Base-by-base conservation (phyloP, 2,888 invertebrate genomes). In the Ectemnius cavifrons region DNA sequence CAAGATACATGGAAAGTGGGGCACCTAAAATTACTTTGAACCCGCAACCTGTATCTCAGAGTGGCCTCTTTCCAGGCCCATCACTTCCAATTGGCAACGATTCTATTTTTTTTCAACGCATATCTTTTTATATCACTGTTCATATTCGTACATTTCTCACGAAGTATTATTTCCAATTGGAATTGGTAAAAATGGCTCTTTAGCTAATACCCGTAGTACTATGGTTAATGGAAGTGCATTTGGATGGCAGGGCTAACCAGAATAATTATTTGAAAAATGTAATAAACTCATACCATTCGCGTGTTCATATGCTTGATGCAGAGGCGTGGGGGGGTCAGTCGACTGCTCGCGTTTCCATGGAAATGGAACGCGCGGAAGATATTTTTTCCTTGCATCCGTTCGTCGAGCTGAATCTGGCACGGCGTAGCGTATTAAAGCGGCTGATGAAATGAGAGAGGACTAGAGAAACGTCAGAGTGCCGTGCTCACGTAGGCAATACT, bases 241-340 rank as follows among this genome's bases (percentile, higher is more conserved):
- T 28, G 64, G 37, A 20, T 3, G 23, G 23, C 23, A 23, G 23
- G 23, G 3, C 2, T 20, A 20, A 2, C 0, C 23, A 23, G 47
- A 61, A 62, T 69, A 64, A 74, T 71, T 58, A 59, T 8, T 23
- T 0, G 69, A 65, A 73, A 65, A 73, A 62, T 69, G 58, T 61
- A 16, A 49, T 20, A 64, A 73, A 64, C 49, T 63, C 47, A 20
- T 14, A 11, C 52, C 16, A 6, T 28, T 1, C 18, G 23, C 49
- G 47, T 65, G 28, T 65, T 69, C 69, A 69, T 65, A 64, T 45
- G 20, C 69, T 49, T 69, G 65, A 65, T 37, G 37, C 37, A 37
- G 37, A 11, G 8, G 37, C 37, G 37, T 6, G 8, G 37, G 37
- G 37, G 37, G 37, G 8, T 37, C 47, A 56, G 0, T 27, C 23